Conservation (phyloP, 2,113 vertebrate species). For the Muntiacus reevesi region DNA sequence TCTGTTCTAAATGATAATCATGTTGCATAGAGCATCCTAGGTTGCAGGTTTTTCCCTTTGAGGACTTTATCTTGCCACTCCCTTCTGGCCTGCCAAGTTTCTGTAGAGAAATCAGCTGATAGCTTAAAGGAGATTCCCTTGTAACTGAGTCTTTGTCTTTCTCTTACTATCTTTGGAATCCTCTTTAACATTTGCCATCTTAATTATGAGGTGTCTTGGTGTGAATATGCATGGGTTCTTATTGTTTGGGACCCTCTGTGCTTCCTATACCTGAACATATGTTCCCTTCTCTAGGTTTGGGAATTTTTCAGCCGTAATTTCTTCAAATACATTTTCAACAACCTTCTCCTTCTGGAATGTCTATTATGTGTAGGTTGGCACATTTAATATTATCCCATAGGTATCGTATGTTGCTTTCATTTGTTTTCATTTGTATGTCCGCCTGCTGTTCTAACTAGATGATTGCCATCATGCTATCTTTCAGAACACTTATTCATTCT, state of each 20-base stretch:
- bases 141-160: not conserved
- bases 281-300: not conserved
- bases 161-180: not conserved
- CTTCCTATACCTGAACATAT: not conserved
- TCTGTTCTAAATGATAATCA: not conserved
- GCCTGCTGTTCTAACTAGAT: not conserved
- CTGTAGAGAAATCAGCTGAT: not conserved
- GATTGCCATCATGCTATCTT: not conserved
- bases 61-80: not conserved
- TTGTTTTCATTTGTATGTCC: not conserved
- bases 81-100: not conserved
- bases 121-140: not conserved
- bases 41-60: not conserved
- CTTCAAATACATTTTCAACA: not conserved
- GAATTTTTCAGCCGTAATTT: not conserved
- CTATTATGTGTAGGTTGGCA: not conserved
- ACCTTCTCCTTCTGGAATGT: not conserved
- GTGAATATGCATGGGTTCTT: not conserved
- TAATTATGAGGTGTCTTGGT: not conserved
- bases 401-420: not conserved
- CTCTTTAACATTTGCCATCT: not conserved
- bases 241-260: not conserved
- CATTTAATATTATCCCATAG: not conserved
- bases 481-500: not conserved
- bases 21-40: not conserved